Base-by-base conservation (phyloP, 2,113 vertebrate genomes). In the Rhinichthys klamathensis region DNA sequence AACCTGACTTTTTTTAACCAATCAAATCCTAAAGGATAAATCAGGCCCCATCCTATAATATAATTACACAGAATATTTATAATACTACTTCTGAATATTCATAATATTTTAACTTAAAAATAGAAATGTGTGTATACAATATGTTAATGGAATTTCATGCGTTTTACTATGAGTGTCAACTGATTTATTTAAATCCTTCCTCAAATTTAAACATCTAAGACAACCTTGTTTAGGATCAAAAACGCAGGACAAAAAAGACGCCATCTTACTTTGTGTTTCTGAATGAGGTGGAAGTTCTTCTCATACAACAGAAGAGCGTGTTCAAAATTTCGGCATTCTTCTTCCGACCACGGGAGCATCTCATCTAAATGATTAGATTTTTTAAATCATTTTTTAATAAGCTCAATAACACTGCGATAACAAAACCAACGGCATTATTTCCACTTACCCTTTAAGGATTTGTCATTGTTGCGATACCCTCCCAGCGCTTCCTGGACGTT, bases 231-330 rank as follows among this genome's bases (percentile, higher is more conserved):
- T 10, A 21, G 16, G 8, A 69, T 56, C 3, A 11, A 38, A 77
- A 21, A 21, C 1, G 16, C 13, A 77, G 3, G 46, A 70, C 25
- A 54, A 15, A 54, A 15, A 74, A 44, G 15, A 63, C 5, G 23
- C 5, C 32, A 15, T 74, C 77, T 92, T 90, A 96, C 96, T 94
- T 97, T 97, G 89, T 97, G 96, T 93, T 96, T 96, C 92, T 97
- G 96, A 92, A 97, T 97, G 85, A 96, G 96, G 91, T 97, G 94
- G 70, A 97, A 97, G 88, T 97, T 96, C 90, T 97, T 97, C 61
- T 96, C 96, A 83, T 96, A 96, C 23, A 97, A 92, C 86, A 95
- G 93, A 86, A 97, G 96, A 3, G 95, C 96, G 10, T 96, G 92
- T 90, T 97, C 96, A 93, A 97, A 97, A 84, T 94, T 96, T 84